Evolutionary conservation across 2,888 invertebrate genomes (phyloP).

Genomic region (Pristionchus japonicus): DNA sequence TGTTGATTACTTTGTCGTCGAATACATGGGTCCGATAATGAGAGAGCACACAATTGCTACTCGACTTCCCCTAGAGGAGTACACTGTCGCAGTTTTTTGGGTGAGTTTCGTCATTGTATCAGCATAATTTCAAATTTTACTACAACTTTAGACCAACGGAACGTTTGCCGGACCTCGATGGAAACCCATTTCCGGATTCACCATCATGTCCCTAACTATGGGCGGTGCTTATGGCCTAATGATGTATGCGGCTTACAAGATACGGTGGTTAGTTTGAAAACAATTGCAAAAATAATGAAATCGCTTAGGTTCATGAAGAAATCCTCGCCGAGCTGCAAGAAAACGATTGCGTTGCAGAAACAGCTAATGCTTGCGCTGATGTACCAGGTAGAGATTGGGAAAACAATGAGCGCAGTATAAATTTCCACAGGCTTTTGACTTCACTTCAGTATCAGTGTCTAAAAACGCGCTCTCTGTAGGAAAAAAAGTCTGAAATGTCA

Average conservation of each 20-base stretch:
- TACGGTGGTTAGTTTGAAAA: background rate
- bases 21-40: background rate
- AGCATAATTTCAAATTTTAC: background rate
- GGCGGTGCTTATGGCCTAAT: background rate
- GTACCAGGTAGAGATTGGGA: background rate
- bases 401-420: too few species aligned
- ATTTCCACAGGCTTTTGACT: too few species aligned
- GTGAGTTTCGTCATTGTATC: background rate
- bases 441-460: too few species aligned
- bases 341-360: background rate
- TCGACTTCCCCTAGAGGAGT: background rate
- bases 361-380: background rate
- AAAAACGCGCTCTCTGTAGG: too few species aligned
- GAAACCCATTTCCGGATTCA: background rate
- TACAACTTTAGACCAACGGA: background rate
- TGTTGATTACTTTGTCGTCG: background rate
- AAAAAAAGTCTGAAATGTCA: too few species aligned
- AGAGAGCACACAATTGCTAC: background rate
- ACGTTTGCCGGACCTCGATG: slow-evolving; percentile 11
- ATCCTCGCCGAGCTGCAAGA: background rate
- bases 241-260: background rate
- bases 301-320: background rate
- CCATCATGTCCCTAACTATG: background rate
- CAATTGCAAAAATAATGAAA: background rate
- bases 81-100: background rate